These are phyloP conservation scores for Euwallacea fornicatus DNA, from an alignment of 1,140 invertebrate genomes.

Conservation along the genomic window DNA sequence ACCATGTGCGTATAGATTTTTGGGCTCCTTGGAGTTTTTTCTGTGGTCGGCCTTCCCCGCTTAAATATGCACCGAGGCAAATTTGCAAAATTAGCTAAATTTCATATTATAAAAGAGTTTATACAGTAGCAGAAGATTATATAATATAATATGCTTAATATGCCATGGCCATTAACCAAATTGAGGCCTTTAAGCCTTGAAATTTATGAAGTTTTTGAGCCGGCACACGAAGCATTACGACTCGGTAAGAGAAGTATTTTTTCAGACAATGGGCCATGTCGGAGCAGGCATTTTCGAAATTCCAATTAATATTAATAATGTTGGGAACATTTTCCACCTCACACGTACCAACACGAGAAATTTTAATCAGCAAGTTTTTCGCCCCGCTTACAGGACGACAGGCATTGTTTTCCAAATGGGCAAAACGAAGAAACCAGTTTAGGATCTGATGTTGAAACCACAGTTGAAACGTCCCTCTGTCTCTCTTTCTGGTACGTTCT, in stretches of 20 bases:
- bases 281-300: conserved; percentile 6
- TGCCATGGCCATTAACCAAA: no score
- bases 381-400: conserved; percentile 16
- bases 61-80: no score
- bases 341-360: conserved; percentile 29
- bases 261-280: neutral
- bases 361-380: conserved; percentile 28
- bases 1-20: no score
- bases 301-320: conserved; percentile 32
- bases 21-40: no score
- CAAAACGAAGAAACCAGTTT: conserved; percentile 25
- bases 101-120: no score
- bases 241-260: neutral
- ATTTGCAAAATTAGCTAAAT: no score
- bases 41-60: no score
- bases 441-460: conserved; percentile 5
- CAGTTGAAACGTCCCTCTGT: neutral
- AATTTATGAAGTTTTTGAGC: no score
- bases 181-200: no score
- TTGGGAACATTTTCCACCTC: conserved; percentile 29
- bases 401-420: conserved; percentile 21
- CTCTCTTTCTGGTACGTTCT: neutral
- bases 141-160: no score
- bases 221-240: no score
- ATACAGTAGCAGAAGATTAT: no score